Percentiles rank a stretch among this genome's conserved stretches.
These are phyloP conservation scores for Lepidotrigona ventralis DNA, from an alignment of 1,140 invertebrate species.

Conservation along the genomic window DNA sequence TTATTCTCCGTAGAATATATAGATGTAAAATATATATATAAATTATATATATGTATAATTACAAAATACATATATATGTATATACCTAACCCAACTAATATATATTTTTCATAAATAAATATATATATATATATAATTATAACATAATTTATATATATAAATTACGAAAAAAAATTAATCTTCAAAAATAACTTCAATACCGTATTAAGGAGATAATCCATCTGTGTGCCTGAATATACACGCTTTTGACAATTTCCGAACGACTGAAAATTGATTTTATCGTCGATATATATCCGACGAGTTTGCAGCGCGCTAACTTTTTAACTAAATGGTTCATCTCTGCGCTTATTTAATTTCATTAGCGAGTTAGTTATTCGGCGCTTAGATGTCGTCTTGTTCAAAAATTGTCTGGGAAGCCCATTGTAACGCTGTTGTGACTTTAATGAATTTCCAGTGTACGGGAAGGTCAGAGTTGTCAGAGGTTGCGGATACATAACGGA, in stretches of 20 bases:
- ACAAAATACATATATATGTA: too few relatives aligned
- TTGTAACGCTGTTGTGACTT: constrained; percentile 2
- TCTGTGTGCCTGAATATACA: not conserved
- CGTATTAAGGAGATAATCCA: not conserved
- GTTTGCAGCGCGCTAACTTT: not conserved
- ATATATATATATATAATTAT: too few relatives aligned
- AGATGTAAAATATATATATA: not conserved
- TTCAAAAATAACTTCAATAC: not conserved
- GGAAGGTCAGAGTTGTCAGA: constrained; percentile 86
- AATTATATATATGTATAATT: too few relatives aligned
- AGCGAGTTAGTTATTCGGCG: not conserved
- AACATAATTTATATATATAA: too few relatives aligned
- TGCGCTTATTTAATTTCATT: not conserved
- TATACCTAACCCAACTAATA: too few relatives aligned
- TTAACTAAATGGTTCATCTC: not conserved
- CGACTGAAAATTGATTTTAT: not conserved
- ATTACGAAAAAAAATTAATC: not conserved
- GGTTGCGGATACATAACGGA: constrained; percentile 88
- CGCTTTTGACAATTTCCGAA: not conserved
- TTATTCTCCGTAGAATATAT: not conserved
- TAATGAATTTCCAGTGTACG: constrained; percentile 84
- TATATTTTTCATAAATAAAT: too few relatives aligned
- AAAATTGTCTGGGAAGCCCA: not conserved
- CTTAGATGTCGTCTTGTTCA: not conserved
- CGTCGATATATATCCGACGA: not conserved